These are phyloP conservation scores for Oryctes rhinoceros DNA, from an alignment of 1,140 invertebrate species.

Conservation along the genomic window DNA sequence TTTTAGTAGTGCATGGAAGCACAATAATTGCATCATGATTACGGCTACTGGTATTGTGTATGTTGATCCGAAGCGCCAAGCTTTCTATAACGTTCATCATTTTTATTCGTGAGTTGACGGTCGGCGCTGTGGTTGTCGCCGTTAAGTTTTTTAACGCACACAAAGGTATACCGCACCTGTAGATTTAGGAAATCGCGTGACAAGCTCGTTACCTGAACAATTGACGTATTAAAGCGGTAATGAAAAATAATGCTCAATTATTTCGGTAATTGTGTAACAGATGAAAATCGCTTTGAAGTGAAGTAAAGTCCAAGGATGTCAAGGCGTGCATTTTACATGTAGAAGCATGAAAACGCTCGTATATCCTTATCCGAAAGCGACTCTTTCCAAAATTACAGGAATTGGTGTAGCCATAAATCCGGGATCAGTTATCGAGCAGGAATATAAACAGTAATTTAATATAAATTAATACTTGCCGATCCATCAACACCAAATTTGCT, in stretches of 20 bases:
- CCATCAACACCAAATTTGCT: too few relatives aligned
- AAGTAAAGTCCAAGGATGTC: too few relatives aligned
- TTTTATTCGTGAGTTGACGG: not conserved
- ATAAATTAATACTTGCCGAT: too few relatives aligned
- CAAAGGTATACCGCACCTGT: not conserved
- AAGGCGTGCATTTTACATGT: too few relatives aligned
- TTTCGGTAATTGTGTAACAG: not conserved
- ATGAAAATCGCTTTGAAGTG: too few relatives aligned
- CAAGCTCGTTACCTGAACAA: not conserved
- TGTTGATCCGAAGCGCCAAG: not conserved
- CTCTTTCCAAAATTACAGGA: too few relatives aligned
- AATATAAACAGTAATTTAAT: too few relatives aligned
- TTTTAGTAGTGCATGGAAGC: slow-evolving; percentile 8
- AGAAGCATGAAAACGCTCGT: too few relatives aligned
- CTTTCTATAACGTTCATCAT: slow-evolving; percentile 13
- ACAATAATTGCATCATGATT: not conserved
- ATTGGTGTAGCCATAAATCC: too few relatives aligned
- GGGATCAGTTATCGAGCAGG: too few relatives aligned
- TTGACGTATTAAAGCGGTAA: slow-evolving; percentile 9
- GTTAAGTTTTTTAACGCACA: not conserved
- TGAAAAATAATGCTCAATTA: slow-evolving; percentile 7
- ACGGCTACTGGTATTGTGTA: not conserved
- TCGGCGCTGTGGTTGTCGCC: not conserved
- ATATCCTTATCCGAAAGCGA: too few relatives aligned
- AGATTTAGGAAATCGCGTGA: not conserved